Evolutionary conservation across 1,140 invertebrate genomes (phyloP).

Genomic region (Hylaeus volcanicus): DNA sequence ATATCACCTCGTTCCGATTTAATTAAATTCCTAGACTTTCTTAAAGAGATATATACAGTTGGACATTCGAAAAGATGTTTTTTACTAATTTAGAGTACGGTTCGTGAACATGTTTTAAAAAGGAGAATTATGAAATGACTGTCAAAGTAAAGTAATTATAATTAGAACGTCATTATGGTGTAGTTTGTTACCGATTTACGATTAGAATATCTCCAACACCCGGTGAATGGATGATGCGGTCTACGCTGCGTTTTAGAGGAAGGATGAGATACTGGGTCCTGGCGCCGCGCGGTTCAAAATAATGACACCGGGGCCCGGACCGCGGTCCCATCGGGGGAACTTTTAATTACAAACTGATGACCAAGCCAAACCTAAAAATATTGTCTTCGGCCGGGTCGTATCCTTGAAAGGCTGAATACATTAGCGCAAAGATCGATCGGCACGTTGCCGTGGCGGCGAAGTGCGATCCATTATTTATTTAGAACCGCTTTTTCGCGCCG

Average conservation of each 20-base stretch:
- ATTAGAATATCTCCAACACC: constrained; percentile 61
- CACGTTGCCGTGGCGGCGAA: constrained; percentile 40
- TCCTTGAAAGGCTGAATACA: constrained; percentile 60
- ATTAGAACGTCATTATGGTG: no score
- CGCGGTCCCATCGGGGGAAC: constrained; percentile 73
- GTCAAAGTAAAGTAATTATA: no score
- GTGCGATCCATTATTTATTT: constrained; percentile 58
- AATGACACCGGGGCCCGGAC: constrained; percentile 74
- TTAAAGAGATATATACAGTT: no score
- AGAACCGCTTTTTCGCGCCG: constrained; percentile 27
- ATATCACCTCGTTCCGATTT: no score
- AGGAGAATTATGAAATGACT: no score
- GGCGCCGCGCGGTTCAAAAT: constrained; percentile 78
- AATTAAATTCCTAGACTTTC: no score
- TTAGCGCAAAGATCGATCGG: constrained; percentile 65
- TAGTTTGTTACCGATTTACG: no score
- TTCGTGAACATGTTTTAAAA: no score
- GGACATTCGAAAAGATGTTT: no score
- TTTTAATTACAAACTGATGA: constrained; percentile 81
- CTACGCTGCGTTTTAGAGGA: constrained; percentile 70
- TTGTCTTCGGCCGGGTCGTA: constrained; percentile 73
- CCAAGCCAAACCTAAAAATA: constrained; percentile 79
- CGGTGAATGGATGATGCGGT: constrained; percentile 64
- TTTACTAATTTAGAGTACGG: no score
- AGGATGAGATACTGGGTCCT: constrained; percentile 77